Conservation (phyloP, 2,888 invertebrate genomes). For the Sipha maydis region DNA sequence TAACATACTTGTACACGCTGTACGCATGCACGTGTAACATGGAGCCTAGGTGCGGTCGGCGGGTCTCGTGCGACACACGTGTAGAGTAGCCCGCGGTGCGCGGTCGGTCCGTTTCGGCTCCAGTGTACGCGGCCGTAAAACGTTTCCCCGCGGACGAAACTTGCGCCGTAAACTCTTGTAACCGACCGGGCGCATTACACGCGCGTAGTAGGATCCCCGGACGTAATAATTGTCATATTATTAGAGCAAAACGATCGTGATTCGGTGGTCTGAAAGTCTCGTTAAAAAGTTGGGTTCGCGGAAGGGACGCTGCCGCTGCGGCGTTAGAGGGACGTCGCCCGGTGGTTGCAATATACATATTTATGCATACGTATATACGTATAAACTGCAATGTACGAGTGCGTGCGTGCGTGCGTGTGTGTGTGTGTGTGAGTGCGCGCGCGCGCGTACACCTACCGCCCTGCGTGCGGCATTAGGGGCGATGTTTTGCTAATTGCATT, state of each 20-base stretch:
- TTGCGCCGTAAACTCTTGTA: constrained; percentile 56
- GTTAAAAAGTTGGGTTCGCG: constrained; percentile 51
- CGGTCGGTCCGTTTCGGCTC: not conserved
- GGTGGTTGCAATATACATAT: not conserved
- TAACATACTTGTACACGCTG: too few relatives aligned
- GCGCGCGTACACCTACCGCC: too few relatives aligned
- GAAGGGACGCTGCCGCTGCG: not conserved
- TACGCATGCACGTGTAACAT: not conserved
- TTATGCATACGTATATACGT: not conserved
- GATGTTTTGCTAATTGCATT: constrained; percentile 61
- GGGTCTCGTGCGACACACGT: not conserved
- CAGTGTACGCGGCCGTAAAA: constrained; percentile 4
- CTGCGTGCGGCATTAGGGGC: constrained; percentile 57
- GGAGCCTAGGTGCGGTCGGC: not conserved
- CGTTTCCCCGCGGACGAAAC: constrained; percentile 49
- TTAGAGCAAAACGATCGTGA: constrained; percentile 62
- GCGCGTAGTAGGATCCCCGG: not conserved
- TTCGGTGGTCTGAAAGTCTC: constrained; percentile 56
- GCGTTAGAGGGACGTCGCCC: not conserved
- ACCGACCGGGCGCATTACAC: not conserved
- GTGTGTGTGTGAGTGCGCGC: not conserved
- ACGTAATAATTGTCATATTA: constrained; percentile 59
- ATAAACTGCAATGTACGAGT: not conserved
- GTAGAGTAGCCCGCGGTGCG: too few relatives aligned
- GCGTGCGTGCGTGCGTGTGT: not conserved